Evolutionary conservation across 1,140 invertebrate species (phyloP), one percentile per base, ranked within the genome.

Genomic region (Tachypleus tridentatus): DNA sequence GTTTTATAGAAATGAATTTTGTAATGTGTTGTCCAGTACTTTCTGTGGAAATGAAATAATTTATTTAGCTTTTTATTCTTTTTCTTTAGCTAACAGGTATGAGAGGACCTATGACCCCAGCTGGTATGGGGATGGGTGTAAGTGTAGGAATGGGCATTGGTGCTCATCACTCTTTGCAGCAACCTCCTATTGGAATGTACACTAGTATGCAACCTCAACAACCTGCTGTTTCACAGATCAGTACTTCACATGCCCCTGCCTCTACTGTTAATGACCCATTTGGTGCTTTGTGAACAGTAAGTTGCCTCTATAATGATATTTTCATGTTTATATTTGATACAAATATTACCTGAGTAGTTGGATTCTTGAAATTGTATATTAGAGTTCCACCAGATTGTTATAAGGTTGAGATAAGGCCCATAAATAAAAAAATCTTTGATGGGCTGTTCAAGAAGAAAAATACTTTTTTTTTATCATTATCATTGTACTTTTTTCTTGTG

Each of bases 241-340:
- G 58, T 61, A 52, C 59, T 62, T 64, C 65, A 63, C 58, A 57
- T 64, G 65, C 62, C 65, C 61, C 61, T 62, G 51, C 66, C 3
- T 61, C 66, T 52, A 52, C 63, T 47, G 61, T 67, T 47, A 67
- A 67, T 49, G 73, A 74, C 61, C 73, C 73, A 7, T 74, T 74
- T 62, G 73, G 73, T 59, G 73, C 72, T 60, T 71, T 74, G 52
- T 74, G 70, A 74, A 65, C 29, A 29, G 29, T 29, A 2, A 29
- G 29, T 29, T 29, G 29, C 29, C 29, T 29, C 29, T 29, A 1
- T 29, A 1, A 29, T 29, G 29, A 29, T 29, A 29, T 29, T 29
- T 29, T 29, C 29, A 29, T 29, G 29, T 29, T 29, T 29, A 29
- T 29, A 29, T 29, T 29, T 29, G 29, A 29, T 29, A 29, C 29